These are phyloP conservation scores for Thalassaphorura encarpata DNA, from an alignment of 1,140 invertebrate species.

Conservation along the genomic window DNA sequence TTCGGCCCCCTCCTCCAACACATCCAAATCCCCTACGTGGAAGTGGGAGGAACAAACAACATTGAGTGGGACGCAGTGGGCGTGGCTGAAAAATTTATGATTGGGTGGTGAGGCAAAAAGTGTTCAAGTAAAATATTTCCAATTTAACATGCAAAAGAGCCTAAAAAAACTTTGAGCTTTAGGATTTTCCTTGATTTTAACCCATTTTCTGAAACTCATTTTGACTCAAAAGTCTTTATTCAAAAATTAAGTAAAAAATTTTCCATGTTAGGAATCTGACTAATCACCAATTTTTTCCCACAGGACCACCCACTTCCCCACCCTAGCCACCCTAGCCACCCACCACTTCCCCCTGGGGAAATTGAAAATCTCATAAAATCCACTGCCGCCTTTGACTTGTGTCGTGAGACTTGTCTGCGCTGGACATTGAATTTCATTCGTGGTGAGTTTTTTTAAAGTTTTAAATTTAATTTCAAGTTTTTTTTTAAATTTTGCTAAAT, in stretches of 20 bases:
- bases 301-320: too few relatives aligned
- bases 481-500: too few relatives aligned
- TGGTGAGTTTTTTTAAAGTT: too few relatives aligned
- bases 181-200: too few relatives aligned
- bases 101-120: conserved; percentile 48
- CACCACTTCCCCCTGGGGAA: conserved; percentile 54
- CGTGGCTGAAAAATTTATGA: conserved; percentile 67
- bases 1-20: conserved; percentile 77
- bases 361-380: conserved; percentile 51
- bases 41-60: conserved; percentile 70
- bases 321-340: too few relatives aligned
- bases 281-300: too few relatives aligned
- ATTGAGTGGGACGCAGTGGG: conserved; percentile 84
- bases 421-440: conserved; percentile 76
- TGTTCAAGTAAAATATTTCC: background rate
- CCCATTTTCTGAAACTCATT: too few relatives aligned
- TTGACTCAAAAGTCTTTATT: conserved; percentile 56
- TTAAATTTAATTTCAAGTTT: too few relatives aligned
- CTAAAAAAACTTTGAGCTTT: conserved; percentile 55
- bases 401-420: conserved; percentile 63
- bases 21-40: conserved; percentile 64
- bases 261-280: too few relatives aligned
- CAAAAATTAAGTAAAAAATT: too few relatives aligned
- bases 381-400: conserved; percentile 62
- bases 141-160: conserved; percentile 50